Base-by-base conservation (phyloP, 1,140 invertebrate genomes). In the Brachionus rotundiformis region DNA sequence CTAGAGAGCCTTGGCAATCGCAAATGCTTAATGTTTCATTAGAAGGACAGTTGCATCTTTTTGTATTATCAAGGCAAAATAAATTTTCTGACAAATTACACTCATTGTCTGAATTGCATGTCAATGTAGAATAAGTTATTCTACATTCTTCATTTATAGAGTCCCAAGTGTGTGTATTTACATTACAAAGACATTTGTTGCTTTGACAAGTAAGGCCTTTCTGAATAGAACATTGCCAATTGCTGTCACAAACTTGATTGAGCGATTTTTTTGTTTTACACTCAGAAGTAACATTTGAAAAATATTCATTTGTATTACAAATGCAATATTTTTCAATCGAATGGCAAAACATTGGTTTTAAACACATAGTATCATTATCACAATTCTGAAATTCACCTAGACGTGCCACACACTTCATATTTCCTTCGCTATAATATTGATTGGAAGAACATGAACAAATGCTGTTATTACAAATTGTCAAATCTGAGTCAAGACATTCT, bases 341-440 rank as follows among this genome's bases (percentile, higher is more conserved):
- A 29, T 63, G 61, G 29, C 61, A 63, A 63, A 27, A 29, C 61
- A 63, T 63, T 29, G 25, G 25, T 63, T 63, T 27, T 29, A 63
- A 29, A 16, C 61, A 63, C 61, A 63, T 63, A 11, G 61, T 63
- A 13, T 63, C 61, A 63, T 63, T 63, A 29, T n/a, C 61, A 63
- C 61, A 63, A 23, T 2, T 6, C 13, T 29, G 13, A 33, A 27
- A 63, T 63, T 63, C 61, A 6, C 16, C 23, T 16, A 63, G n/a
- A 0, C 61, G 27, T 1, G 61, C 1, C 0, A 63, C 29, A 63
- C 61, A 63, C 29, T 16, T 63, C 29, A n/a, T n/a, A 13, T 4
- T 3, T 4, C 25, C 29, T 63, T 63, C 61, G 29, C 29, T 5
- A 11, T 31, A 63, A 33, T 63, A 63, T 63, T 63, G 25, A 63